Evolutionary conservation across 1,140 invertebrate genomes (phyloP).

Genomic region (Drosophila parvula): DNA sequence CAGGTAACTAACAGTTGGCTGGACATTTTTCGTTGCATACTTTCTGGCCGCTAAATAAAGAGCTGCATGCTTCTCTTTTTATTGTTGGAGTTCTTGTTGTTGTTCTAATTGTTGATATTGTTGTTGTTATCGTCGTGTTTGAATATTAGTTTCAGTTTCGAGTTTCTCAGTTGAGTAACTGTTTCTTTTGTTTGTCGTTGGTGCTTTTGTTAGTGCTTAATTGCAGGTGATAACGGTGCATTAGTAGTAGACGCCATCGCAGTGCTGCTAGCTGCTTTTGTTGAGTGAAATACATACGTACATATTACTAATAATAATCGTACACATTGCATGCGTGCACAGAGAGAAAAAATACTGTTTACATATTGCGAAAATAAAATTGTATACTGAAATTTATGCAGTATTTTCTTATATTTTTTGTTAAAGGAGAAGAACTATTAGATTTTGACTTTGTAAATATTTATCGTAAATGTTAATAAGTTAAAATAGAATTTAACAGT

Average conservation of each 20-base stretch:
- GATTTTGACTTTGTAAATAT: too few relatives aligned
- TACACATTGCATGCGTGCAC: conserved; percentile 32
- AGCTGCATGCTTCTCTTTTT: neutral
- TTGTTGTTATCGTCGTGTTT: conserved; percentile 12
- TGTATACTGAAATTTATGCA: neutral
- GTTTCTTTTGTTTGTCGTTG: conserved; percentile 10
- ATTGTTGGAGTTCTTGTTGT: conserved; percentile 3
- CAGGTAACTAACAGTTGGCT: conserved; percentile 34
- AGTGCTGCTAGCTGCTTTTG: conserved; percentile 35
- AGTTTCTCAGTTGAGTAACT: neutral
- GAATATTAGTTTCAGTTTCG: neutral
- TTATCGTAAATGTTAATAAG: too few relatives aligned
- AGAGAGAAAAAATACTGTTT: neutral
- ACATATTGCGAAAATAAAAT: neutral
- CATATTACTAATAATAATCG: conserved; percentile 43
- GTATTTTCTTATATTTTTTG: too few relatives aligned
- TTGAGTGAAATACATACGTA: conserved; percentile 27
- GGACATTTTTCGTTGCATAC: conserved; percentile 52
- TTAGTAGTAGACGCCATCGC: conserved; percentile 46
- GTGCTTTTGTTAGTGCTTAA: conserved; percentile 51
- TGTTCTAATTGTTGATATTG: neutral
- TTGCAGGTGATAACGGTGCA: conserved; percentile 48
- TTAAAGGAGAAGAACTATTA: too few relatives aligned
- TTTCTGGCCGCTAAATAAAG: conserved; percentile 27
- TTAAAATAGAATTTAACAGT: too few relatives aligned